Percentiles rank a stretch among this genome's conserved stretches.
These are phyloP conservation scores for Empis livida DNA, from an alignment of 2,888 invertebrate genomes.

Conservation along the genomic window DNA sequence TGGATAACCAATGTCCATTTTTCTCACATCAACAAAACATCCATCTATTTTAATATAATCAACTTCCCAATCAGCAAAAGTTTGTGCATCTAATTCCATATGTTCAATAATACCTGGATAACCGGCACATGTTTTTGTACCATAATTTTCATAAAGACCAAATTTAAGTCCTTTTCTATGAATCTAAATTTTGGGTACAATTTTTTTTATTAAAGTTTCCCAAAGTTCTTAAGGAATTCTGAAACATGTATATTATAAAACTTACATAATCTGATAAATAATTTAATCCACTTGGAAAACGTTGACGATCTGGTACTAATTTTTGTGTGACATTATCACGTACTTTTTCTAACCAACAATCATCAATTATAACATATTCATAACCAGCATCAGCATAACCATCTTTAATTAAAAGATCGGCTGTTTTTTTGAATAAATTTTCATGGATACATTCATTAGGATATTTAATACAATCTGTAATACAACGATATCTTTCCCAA, in stretches of 20 bases:
- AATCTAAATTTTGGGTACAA: too few species aligned
- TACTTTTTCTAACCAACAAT: slow-evolving; percentile 59
- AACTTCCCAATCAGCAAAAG: slow-evolving; percentile 65
- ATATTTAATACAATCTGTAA: slow-evolving; percentile 44
- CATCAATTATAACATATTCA: slow-evolving; percentile 58
- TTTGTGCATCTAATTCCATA: slow-evolving; percentile 53
- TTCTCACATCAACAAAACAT: slow-evolving; percentile 49
- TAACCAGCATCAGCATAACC: slow-evolving; percentile 61
- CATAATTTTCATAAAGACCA: slow-evolving; percentile 69
- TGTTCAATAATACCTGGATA: slow-evolving; percentile 58
- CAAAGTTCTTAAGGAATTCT: too few species aligned
- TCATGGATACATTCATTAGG: slow-evolving; percentile 54
- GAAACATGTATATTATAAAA: slow-evolving; percentile 13
- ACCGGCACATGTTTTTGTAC: slow-evolving; percentile 61
- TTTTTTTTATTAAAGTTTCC: too few species aligned
- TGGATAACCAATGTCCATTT: slow-evolving; percentile 52
- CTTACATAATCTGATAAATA: slow-evolving; percentile 58
- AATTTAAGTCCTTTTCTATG: slow-evolving; percentile 58
- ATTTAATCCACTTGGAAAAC: slow-evolving; percentile 64
- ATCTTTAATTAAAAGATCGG: slow-evolving; percentile 48
- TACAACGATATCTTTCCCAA: slow-evolving; percentile 51
- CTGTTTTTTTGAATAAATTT: slow-evolving; percentile 44
- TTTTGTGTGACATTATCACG: slow-evolving; percentile 43
- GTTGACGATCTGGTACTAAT: slow-evolving; percentile 49
- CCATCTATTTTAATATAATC: slow-evolving; percentile 74